Percentiles rank a stretch among this genome's conserved stretches.
These are phyloP conservation scores for Vireo altiloquus DNA, from an alignment of 2,113 vertebrate species.

Conservation along the genomic window DNA sequence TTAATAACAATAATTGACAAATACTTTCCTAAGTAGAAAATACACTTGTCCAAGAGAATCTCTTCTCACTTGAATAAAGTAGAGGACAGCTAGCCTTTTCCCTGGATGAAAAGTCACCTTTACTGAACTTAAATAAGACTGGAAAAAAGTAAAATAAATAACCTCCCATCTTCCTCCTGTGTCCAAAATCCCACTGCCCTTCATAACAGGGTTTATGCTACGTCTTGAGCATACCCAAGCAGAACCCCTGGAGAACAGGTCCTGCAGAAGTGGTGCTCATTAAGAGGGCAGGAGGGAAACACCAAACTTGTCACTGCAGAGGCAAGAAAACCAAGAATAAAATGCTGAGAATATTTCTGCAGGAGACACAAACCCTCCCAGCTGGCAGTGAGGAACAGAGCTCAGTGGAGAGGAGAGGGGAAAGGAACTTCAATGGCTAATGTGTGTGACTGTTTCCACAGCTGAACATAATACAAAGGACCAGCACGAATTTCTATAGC, in stretches of 20 bases:
- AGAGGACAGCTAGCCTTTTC: background rate
- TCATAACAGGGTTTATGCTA: background rate
- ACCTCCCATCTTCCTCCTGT: background rate
- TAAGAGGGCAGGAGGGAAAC: background rate
- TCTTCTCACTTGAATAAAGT: background rate
- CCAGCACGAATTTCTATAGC: background rate
- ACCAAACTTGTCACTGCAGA: background rate
- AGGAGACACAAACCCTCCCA: background rate
- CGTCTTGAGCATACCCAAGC: background rate
- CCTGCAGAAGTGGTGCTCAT: background rate
- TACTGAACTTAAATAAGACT: background rate
- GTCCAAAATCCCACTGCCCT: background rate
- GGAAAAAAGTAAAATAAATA: background rate
- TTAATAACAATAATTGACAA: conserved; percentile 12
- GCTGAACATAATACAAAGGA: background rate
- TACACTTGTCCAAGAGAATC: background rate
- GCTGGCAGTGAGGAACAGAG: background rate
- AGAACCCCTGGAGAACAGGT: background rate
- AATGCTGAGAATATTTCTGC: background rate
- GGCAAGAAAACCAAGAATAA: background rate
- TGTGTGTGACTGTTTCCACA: background rate
- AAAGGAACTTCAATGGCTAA: background rate
- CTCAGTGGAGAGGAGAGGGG: fast-evolving
- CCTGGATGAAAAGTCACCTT: background rate
- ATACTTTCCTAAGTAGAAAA: conserved; percentile 20